Evolutionary conservation across 1,140 invertebrate genomes (phyloP).

Genomic region (Heliconius melpomene): DNA sequence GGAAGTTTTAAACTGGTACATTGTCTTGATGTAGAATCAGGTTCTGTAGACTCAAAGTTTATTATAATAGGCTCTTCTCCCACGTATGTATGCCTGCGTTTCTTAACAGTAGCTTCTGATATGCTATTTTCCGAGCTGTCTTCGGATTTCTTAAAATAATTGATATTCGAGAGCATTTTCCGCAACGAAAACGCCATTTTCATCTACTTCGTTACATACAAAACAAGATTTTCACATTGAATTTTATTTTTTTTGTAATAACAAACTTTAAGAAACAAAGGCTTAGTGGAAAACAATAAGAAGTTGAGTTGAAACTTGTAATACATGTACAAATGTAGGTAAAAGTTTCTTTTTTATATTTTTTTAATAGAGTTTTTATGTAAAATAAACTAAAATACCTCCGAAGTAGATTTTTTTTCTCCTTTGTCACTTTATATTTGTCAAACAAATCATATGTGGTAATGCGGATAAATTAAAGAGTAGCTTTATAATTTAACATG

Average conservation of each 20-base stretch:
- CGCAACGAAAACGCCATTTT: conserved; percentile 71
- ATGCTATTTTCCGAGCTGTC: conserved; percentile 40
- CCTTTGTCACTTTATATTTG: conserved; percentile 23
- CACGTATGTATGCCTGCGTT: conserved; percentile 37
- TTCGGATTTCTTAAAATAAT: conserved; percentile 66
- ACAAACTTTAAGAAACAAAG: conserved; percentile 1
- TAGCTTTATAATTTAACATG: conserved; percentile 12
- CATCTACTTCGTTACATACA: not conserved
- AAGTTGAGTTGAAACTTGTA: not conserved
- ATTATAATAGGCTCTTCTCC: conserved; percentile 38
- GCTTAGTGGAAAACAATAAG: not conserved
- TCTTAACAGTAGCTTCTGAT: conserved; percentile 21
- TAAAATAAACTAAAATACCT: conserved; percentile 21
- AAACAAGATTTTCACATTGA: conserved; percentile 7
- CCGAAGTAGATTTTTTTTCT: conserved; percentile 1
- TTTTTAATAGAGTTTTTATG: not conserved
- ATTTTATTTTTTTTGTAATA: not conserved
- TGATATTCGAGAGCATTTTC: conserved; percentile 72
- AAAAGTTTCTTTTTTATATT: not conserved
- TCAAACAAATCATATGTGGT: conserved; percentile 22
- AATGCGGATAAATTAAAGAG: conserved; percentile 8
- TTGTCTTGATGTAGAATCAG: conserved; percentile 60
- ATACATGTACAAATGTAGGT: not conserved
- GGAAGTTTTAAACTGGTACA: conserved; percentile 56
- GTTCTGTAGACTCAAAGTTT: conserved; percentile 52